Evolutionary conservation across 2,888 invertebrate genomes (phyloP), one percentile per base, ranked within the genome.

Genomic region (Gastrophysa polygoni): DNA sequence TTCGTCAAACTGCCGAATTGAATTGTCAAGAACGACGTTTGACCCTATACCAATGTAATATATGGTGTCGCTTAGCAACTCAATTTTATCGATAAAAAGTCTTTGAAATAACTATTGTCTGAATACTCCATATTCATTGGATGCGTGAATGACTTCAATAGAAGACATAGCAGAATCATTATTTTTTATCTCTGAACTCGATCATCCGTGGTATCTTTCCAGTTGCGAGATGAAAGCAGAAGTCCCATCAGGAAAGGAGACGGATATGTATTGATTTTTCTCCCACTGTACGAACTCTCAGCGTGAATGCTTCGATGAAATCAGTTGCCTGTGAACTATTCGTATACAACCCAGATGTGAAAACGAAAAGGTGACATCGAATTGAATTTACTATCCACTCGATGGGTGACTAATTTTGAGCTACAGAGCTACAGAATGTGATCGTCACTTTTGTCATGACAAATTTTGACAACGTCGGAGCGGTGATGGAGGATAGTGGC

Each of bases 401-500:
- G n/a, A n/a, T n/a, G n/a, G n/a, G n/a, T n/a, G 7, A 24, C 24
- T 5, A 3, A 3, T 24, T 5, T 24, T 24, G 24, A 5, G 3
- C 24, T 7, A 5, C 16, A 8, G 38, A n/a, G n/a, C n/a, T n/a
- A 21, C 49, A 59, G 49, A 2, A 55, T 55, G 55, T 60, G 54
- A 21, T 38, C 17, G 24, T 21, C n/a, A 21, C 16, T 44, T 44
- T 38, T 43, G 28, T 10, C n/a, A 34, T 51, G 43, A 46, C 21
- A 21, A 24, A 59, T 16, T 56, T 46, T 32, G 46, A 38, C 24
- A 10, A 14, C 11, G 20, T 21, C 21, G 20, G 34, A 58, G 38
- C 44, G 59, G 67, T 62, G 64, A 83, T 84, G 83, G 84, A 85
- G 77, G 84, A 85, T 73, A 84, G 84, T 76, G 84, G 85, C 18